Base-by-base conservation (phyloP, 2,888 invertebrate genomes). In the Myathropa florea region DNA sequence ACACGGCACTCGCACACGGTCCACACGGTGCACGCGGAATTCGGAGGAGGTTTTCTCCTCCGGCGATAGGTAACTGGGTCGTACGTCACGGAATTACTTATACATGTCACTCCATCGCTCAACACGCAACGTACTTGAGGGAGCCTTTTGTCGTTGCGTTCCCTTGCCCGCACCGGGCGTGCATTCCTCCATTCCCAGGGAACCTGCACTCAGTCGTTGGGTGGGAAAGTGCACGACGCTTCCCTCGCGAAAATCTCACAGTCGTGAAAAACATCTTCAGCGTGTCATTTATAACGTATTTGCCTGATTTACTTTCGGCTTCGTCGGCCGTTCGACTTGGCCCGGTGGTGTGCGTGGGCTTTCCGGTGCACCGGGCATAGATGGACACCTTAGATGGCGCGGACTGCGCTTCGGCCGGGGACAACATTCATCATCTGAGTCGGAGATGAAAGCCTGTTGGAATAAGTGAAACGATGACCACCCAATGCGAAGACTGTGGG, bases 361-460 rank as follows among this genome's bases (percentile, higher is more conserved):
- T 79, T 73, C 72, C 72, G 75, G 83, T 75, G 75, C 73, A 73
- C 60, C 18, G 70, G 53, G 60, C 71, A 72, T 57, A 83, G 80
- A 84, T 80, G 80, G 75, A 84, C 80, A 70, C 83, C 83, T 83
- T 65, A 68, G 83, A 79, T 77, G 83, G 30, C 55, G 71, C 68
- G 73, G 78, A 68, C 67, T 60, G 33, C 46, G 1, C 6, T 18
- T 18, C 33, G 12, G 55, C 36, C 46, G 57, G 71, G 57, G 76
- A 72, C 84, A 84, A 81, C 84, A 81, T 84, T 80, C 71, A 81
- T 84, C 84, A 84, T 84, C 46, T 76, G 61, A 80, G 81, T 84
- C 81, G 71, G 75, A 84, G 83, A 84, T 84, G 83, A 84, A 84
- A 84, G 83, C 81, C 81, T 57, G 71, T 61, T 71, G 76, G 21